phyloP scores from a whole-genome alignment of 2,888 invertebrate genomes.

The Patella depressa region DNA sequence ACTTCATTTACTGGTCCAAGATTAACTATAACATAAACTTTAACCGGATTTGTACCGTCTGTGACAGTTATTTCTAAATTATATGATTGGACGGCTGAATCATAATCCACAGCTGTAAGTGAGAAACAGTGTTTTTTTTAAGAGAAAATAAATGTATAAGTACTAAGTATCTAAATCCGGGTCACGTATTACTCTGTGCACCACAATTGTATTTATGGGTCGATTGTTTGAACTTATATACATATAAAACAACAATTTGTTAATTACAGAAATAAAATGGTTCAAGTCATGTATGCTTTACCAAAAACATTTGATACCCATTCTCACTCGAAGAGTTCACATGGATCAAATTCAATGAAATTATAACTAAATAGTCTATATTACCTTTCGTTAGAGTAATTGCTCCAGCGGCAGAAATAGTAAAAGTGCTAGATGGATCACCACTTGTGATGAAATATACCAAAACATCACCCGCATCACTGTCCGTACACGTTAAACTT shows the following conservation, averaged over 20 bases:
- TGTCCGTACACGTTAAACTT: conserved; percentile 44
- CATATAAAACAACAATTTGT: too few species aligned
- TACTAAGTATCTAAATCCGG: too few species aligned
- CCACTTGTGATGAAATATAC: conserved; percentile 42
- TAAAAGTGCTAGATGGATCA: conserved; percentile 35
- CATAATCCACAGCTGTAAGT: conserved; percentile 51
- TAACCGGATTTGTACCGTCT: conserved; percentile 41
- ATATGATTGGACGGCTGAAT: conserved; percentile 46
- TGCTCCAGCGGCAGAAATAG: conserved; percentile 33
- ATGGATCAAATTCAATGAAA: too few species aligned
- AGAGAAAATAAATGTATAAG: too few species aligned
- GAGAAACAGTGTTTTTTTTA: too few species aligned
- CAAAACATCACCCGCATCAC: conserved; percentile 41
- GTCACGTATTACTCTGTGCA: too few species aligned
- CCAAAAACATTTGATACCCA: too few species aligned
- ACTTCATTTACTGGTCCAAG: conserved; percentile 56
- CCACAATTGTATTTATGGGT: too few species aligned
- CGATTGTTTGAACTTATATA: too few species aligned
- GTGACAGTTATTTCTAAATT: conserved; percentile 42
- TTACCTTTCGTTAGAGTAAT: conserved; percentile 37
- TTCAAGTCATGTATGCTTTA: too few species aligned
- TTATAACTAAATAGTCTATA: not conserved
- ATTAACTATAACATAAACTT: conserved; percentile 42
- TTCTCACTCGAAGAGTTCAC: too few species aligned
- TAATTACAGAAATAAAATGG: too few species aligned